Conservation (phyloP, 2,888 invertebrate genomes). For the Pyrocoelia pectoralis region DNA sequence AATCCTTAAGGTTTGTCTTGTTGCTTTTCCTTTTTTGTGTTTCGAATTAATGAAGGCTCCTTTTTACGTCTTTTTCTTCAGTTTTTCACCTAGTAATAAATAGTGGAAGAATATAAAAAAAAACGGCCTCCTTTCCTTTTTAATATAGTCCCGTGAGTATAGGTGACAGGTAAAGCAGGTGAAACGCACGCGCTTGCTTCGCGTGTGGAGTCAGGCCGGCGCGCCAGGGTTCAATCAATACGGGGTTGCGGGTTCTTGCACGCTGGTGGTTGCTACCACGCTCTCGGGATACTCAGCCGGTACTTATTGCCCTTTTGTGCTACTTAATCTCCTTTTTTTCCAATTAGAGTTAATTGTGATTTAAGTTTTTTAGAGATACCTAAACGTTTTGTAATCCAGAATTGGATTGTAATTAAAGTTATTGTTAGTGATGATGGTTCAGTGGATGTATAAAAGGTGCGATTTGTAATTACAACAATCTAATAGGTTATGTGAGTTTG, state of each 20-base stretch:
- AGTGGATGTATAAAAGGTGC: neutral
- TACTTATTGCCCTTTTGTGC: conserved; percentile 20
- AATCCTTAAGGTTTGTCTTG: neutral
- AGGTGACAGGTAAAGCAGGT: conserved; percentile 61
- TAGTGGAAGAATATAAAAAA: conserved; percentile 21
- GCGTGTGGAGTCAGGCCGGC: conserved; percentile 60
- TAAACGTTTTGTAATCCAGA: neutral
- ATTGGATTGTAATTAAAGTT: neutral
- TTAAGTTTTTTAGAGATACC: neutral
- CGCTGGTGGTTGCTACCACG: conserved; percentile 58
- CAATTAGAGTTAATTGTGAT: neutral
- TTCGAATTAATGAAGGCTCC: neutral
- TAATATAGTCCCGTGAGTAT: conserved; percentile 45
- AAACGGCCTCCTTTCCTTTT: conserved; percentile 37
- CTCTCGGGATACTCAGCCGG: conserved; percentile 33
- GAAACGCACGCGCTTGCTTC: conserved; percentile 61
- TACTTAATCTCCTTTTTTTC: conserved; percentile 2
- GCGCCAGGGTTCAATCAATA: conserved; percentile 51
- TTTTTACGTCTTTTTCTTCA: conserved; percentile 1
- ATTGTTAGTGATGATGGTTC: neutral
- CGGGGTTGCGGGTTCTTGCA: conserved; percentile 60
- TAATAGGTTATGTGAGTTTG: conserved; percentile 4
- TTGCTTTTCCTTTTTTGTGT: neutral
- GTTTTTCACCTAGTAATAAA: conserved; percentile 19
- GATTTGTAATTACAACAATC: neutral